Conservation (phyloP, 2,888 invertebrate genomes). For the Macrophya alboannulata region DNA sequence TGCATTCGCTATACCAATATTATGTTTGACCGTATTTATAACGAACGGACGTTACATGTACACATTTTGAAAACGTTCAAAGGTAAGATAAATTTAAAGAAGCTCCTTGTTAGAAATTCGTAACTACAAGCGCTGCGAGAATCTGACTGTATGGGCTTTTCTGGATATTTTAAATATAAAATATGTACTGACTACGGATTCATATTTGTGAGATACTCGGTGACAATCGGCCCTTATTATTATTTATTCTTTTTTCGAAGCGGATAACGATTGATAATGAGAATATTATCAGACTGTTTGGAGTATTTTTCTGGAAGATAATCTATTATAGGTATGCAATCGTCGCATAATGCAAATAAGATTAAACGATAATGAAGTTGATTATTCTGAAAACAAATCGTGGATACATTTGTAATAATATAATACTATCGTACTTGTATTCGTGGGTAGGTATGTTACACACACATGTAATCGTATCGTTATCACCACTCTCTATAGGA, state of each 20-base stretch:
- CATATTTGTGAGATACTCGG: not conserved
- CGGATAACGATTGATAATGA: not conserved
- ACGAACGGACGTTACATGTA: too few relatives aligned
- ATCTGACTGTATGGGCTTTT: not conserved
- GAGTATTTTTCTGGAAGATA: not conserved
- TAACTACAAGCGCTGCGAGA: not conserved
- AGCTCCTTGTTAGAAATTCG: too few relatives aligned
- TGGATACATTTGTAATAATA: not conserved
- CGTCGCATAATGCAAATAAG: not conserved
- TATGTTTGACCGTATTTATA: not conserved
- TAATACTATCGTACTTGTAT: not conserved
- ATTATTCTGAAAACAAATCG: not conserved
- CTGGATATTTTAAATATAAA: too few relatives aligned
- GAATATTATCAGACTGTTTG: not conserved
- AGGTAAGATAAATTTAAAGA: not conserved
- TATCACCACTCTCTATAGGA: not conserved
- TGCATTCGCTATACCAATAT: not conserved
- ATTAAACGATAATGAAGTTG: not conserved
- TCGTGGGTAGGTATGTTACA: not conserved
- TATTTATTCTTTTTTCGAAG: not conserved
- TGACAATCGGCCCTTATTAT: not conserved
- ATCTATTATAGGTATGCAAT: not conserved
- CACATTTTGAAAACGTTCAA: not conserved
- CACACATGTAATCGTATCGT: conserved; percentile 14
- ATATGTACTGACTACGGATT: not conserved